These are phyloP conservation scores for Corythornis vintsioides DNA, from an alignment of 2,113 vertebrate species.

Conservation along the genomic window DNA sequence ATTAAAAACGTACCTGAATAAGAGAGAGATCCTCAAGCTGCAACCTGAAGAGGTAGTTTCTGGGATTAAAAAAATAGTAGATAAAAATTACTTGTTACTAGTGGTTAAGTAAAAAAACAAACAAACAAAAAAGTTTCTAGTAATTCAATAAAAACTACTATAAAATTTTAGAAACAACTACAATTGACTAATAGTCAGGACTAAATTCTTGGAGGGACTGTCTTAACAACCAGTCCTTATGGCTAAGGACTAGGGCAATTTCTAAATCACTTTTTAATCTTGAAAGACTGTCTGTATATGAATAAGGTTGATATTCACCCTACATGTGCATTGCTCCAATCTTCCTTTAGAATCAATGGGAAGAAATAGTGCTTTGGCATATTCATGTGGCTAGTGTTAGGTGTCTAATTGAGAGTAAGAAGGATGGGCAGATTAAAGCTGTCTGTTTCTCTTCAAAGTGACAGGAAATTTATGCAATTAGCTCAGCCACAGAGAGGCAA, in stretches of 20 bases:
- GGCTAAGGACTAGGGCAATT: not conserved
- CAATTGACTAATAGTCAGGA: not conserved
- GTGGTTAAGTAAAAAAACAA: not conserved
- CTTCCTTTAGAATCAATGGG: not conserved
- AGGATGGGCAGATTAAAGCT: not conserved
- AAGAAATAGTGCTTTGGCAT: not conserved
- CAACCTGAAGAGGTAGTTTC: slow-evolving; percentile 94
- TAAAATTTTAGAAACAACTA: not conserved
- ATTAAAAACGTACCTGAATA: slow-evolving; percentile 81
- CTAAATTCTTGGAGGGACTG: not conserved
- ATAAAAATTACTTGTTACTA: slow-evolving; percentile 18
- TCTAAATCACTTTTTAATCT: not conserved
- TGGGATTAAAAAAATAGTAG: slow-evolving; percentile 61
- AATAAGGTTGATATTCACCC: not conserved
- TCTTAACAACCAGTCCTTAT: not conserved
- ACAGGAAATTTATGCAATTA: not conserved
- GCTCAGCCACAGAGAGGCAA: rapidly evolving
- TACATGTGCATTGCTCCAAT: not conserved
- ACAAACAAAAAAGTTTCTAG: no score
- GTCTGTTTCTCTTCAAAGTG: not conserved
- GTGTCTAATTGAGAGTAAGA: not conserved
- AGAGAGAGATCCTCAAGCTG: slow-evolving; percentile 89
- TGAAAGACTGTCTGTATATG: not conserved
- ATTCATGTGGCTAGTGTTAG: not conserved
- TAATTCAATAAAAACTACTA: not conserved